Conservation (phyloP, 1,140 invertebrate species). For the Anastrepha ludens region DNA sequence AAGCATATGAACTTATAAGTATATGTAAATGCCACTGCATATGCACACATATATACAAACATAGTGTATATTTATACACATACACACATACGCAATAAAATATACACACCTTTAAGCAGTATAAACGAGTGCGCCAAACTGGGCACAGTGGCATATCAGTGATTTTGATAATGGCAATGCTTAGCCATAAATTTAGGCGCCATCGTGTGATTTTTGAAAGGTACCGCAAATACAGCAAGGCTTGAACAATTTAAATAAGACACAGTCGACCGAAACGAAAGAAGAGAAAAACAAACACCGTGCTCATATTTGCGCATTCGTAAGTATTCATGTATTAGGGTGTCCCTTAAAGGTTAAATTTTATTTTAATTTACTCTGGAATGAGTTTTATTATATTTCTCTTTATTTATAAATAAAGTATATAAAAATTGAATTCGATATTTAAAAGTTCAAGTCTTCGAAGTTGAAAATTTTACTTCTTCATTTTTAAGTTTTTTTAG, state of each 20-base stretch:
- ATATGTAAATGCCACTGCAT: neutral
- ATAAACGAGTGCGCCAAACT: neutral
- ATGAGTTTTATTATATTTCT: too few species aligned
- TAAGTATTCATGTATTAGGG: neutral
- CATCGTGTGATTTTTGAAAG: neutral
- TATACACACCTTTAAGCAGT: neutral
- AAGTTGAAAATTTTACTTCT: too few species aligned
- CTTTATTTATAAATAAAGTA: too few species aligned
- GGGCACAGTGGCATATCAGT: neutral
- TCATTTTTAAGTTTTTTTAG: too few species aligned
- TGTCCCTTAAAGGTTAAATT: too few species aligned
- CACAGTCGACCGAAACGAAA: neutral
- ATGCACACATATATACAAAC: neutral
- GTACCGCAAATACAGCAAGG: neutral
- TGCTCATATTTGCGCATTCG: neutral
- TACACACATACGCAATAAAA: neutral
- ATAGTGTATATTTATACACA: neutral
- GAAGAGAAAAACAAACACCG: neutral
- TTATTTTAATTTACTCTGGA: too few species aligned
- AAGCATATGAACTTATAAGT: neutral
- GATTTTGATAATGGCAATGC: constrained; percentile 8
- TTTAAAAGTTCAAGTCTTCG: too few species aligned
- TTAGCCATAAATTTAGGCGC: neutral
- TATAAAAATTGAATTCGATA: too few species aligned
- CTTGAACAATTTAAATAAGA: constrained; percentile 18